Evolutionary conservation across 2,797 vertebrate genomes (phyloP), one percentile per base, ranked within the genome.

Genomic region (Carapus acus): DNA sequence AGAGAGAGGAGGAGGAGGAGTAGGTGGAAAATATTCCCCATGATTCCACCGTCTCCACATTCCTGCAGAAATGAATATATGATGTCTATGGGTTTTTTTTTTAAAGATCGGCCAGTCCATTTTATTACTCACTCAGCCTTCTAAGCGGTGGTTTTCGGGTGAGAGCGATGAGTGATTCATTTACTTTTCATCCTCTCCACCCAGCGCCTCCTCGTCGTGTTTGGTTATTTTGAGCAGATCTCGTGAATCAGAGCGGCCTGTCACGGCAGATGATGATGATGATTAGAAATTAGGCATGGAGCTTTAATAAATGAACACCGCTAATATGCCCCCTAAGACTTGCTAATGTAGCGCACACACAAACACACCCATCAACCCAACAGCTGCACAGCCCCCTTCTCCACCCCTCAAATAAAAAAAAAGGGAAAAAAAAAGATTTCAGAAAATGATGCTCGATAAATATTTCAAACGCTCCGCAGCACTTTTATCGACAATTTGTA

Each of bases 171-270:
- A 70, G 50, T 79, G 66, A 79, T 18, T 43, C 29, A 23, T 56
- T 59, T 34, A 43, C 47, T 57, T 60, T 58, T 48, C 24, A 52
- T 59, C 54, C 43, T 57, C 48, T 71, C 71, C 63, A 64, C 50
- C 42, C 18, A 23, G 27, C 20, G 17, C 22, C 24, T 15, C 36
- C 50, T 18, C 44, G 60, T 65, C 58, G 61, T 23, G 37, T 39
- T 31, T 24, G 0, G 21, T 56, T 78, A 74, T 79, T 77, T 65
- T 54, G 16, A 20, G 48, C 21, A 20, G 27, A 49, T 58, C 47
- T 58, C 64, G 57, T 77, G 74, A 78, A 71, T 81, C 71, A 77
- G 44, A 57, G 41, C 44, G 43, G 43, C 38, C 56, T 52, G 73
- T 72, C 70, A 72, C n/a, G 8, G 17, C 44, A 24, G 36, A 71